These are phyloP conservation scores for Micromys minutus DNA, from an alignment of 2,113 vertebrate species.

Conservation along the genomic window DNA sequence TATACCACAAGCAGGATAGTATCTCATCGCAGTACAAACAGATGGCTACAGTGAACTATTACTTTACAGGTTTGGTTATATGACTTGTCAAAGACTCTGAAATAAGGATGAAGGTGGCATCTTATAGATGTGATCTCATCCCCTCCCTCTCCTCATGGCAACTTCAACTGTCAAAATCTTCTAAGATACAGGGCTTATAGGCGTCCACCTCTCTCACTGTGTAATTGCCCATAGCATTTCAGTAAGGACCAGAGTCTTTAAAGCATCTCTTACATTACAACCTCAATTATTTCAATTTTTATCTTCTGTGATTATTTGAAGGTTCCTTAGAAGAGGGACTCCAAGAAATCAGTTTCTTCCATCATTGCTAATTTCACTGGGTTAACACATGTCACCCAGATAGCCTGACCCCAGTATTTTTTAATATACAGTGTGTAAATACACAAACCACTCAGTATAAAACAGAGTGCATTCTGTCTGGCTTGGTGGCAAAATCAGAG, in stretches of 20 bases:
- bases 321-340: neutral
- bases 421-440: slow-evolving; percentile 5
- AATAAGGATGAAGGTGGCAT: neutral
- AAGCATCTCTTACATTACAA: neutral
- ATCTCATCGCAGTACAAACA: neutral
- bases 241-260: neutral
- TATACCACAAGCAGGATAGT: neutral
- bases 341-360: neutral
- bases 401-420: neutral
- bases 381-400: neutral
- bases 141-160: neutral
- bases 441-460: slow-evolving; percentile 33
- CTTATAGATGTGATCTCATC: neutral
- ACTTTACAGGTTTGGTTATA: slow-evolving; percentile 36
- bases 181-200: neutral
- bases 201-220: neutral
- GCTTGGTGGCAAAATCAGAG: slow-evolving; percentile 9
- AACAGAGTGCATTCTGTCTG: slow-evolving; percentile 35
- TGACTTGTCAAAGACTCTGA: slow-evolving; percentile 18
- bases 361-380: neutral
- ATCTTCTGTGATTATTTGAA: slow-evolving; percentile 15
- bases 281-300: slow-evolving; percentile 43
- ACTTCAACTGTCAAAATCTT: neutral
- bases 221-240: neutral
- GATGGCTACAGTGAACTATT: slow-evolving; percentile 26